Conservation (phyloP, 2,888 invertebrate species). For the Epinotia demarniana region DNA sequence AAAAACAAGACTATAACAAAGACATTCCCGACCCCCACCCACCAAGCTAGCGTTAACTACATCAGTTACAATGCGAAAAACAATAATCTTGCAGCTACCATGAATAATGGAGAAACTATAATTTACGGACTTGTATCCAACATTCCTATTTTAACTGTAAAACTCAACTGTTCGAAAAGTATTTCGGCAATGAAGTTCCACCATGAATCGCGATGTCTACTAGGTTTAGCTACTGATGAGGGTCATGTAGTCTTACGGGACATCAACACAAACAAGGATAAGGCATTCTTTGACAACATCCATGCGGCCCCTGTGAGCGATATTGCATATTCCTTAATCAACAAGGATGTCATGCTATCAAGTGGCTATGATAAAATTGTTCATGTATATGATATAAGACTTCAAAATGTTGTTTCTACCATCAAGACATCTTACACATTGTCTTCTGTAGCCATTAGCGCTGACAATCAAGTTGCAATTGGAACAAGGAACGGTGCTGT, state of each 20-base stretch:
- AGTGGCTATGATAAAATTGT: conserved; percentile 84
- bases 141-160: conserved; percentile 75
- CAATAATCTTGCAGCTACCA: conserved; percentile 76
- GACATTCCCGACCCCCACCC: conserved; percentile 73
- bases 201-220: conserved; percentile 73
- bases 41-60: conserved; percentile 71
- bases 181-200: conserved; percentile 81
- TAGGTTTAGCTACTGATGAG: conserved; percentile 81
- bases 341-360: conserved; percentile 82
- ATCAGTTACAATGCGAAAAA: conserved; percentile 80
- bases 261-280: conserved; percentile 77
- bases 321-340: conserved; percentile 82
- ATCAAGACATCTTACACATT: conserved; percentile 71
- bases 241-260: conserved; percentile 78
- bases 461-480: conserved; percentile 80
- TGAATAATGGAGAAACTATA: conserved; percentile 79
- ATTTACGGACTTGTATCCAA: conserved; percentile 81
- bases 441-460: conserved; percentile 73
- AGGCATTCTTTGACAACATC: conserved; percentile 76
- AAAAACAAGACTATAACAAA: conserved; percentile 77
- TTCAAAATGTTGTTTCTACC: conserved; percentile 76
- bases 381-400: conserved; percentile 83
- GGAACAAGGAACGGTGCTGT: conserved; percentile 84
- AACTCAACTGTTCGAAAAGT: conserved; percentile 72
- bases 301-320: conserved; percentile 85